A percentile compares a stretch with the other conserved stretches of the same genome.
These are phyloP conservation scores for Phengaris alcon DNA, from an alignment of 2,888 invertebrate genomes.

Conservation along the genomic window DNA sequence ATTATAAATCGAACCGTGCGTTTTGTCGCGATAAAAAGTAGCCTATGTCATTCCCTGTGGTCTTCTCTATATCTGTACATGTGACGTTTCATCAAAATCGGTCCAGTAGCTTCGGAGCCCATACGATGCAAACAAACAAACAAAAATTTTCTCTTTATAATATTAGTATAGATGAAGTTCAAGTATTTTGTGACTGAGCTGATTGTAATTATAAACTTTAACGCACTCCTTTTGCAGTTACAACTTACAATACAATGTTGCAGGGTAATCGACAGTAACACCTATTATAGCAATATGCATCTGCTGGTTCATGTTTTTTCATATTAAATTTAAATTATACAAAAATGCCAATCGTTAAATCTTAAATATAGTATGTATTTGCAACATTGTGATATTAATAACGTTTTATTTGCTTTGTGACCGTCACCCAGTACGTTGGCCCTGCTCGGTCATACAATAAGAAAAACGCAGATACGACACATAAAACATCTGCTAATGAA, in stretches of 20 bases:
- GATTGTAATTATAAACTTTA: neutral
- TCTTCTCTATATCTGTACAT: no score
- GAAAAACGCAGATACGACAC: slow-evolving; percentile 31
- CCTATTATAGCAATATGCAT: neutral
- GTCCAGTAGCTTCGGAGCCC: no score
- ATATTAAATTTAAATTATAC: slow-evolving; percentile 31
- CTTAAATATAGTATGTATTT: slow-evolving; percentile 45
- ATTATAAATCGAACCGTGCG: no score
- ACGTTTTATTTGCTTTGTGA: slow-evolving; percentile 60
- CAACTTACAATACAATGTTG: neutral
- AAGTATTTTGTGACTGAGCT: neutral
- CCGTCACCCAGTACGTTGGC: slow-evolving; percentile 52
- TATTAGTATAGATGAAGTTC: neutral
- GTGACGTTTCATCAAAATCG: no score
- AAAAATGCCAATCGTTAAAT: slow-evolving; percentile 39
- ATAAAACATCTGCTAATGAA: slow-evolving; percentile 22
- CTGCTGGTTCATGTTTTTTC: slow-evolving; percentile 14
- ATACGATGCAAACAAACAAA: no score
- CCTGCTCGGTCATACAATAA: slow-evolving; percentile 42
- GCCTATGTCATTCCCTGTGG: no score
- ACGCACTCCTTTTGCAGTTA: neutral
- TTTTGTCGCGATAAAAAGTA: no score
- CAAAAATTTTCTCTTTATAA: no score
- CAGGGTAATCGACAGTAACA: neutral
- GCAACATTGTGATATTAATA: slow-evolving; percentile 55